Base-by-base conservation (phyloP, 2,797 vertebrate species). In the Catostomus latipinnis region DNA sequence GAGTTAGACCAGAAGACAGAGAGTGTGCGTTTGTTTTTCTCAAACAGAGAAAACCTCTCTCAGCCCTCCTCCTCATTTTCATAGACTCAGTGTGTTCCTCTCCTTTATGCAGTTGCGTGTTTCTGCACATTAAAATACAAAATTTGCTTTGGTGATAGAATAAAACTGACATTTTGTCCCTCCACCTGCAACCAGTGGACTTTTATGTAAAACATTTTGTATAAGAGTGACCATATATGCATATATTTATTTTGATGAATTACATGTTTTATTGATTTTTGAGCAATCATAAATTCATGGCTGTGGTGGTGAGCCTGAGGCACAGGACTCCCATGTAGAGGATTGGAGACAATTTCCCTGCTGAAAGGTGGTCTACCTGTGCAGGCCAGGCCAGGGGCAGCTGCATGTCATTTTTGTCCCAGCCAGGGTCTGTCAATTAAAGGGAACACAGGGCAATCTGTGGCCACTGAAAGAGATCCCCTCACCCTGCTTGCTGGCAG, bases 401-500 rank as follows among this genome's bases (percentile, higher is more conserved):
- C 93, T 94, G 93, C 92, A 92, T 85, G 86, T 92, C 88, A 85
- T 87, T 91, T 90, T 89, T 88, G 90, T 93, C 91, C 94, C 93
- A 93, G 92, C 89, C 84, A 89, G 89, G 92, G 90, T 93, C 93
- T 93, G 92, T 96, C 95, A 95, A 95, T 95, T 95, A 95, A 34
- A 95, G 92, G 92, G 91, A 95, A 95, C 94, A 91, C 93, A 91
- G 93, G 91, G 93, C 94, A 95, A 96, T 96, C 95, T 96, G 95
- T 96, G 95, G 92, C 92, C 4, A 89, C 93, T 96, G 96, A 97
- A 98, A 97, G 94, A 94, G 96, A 97, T 96, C 94, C 93, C 93
- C 84, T 94, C 93, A 94, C 95, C 92, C 92, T 88, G 90, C 92
- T 93, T 89, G 8, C 86, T 86, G 92, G 90, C 90, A 89, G 93